Conservation (phyloP, 2,113 vertebrate genomes). For the Tragelaphus buxtoni region DNA sequence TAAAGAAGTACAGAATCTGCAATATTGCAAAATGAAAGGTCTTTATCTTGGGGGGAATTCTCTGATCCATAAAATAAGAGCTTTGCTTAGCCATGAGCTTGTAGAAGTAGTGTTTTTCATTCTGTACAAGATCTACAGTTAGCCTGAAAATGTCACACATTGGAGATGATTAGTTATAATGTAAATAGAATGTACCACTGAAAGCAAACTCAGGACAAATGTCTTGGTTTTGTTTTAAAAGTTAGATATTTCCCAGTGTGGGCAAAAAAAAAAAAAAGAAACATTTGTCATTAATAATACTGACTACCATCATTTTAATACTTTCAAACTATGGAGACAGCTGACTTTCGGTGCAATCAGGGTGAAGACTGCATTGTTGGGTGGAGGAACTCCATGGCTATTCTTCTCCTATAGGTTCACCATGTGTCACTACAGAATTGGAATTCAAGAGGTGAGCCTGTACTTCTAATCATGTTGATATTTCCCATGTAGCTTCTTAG, state of each 20-base stretch:
- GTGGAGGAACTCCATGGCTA: not conserved
- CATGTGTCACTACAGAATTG: not conserved
- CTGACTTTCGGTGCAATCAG: not conserved
- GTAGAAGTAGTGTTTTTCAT: conserved; percentile 38
- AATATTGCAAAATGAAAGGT: conserved; percentile 67
- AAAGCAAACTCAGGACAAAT: not conserved
- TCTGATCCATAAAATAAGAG: conserved; percentile 78
- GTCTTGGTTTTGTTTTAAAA: conserved; percentile 1
- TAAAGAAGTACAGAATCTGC: conserved; percentile 48
- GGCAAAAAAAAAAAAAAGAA: not conserved
- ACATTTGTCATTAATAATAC: not conserved
- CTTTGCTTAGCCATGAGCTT: conserved; percentile 36
- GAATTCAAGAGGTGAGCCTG: conserved; percentile 29
- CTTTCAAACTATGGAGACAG: not conserved
- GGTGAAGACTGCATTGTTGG: not conserved
- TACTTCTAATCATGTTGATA: conserved; percentile 58
- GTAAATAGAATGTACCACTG: not conserved
- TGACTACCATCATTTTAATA: not conserved
- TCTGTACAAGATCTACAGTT: conserved; percentile 12
- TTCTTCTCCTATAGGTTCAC: not conserved
- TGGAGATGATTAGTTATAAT: conserved; percentile 54
- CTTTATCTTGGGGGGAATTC: conserved; percentile 68
- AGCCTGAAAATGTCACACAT: conserved; percentile 71
- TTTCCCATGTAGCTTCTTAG: conserved; percentile 58
- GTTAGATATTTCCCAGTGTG: not conserved